Percentiles rank a stretch among this genome's conserved stretches.
These are phyloP conservation scores for Drosophila algonquin DNA, from an alignment of 2,888 invertebrate genomes.

Conservation along the genomic window DNA sequence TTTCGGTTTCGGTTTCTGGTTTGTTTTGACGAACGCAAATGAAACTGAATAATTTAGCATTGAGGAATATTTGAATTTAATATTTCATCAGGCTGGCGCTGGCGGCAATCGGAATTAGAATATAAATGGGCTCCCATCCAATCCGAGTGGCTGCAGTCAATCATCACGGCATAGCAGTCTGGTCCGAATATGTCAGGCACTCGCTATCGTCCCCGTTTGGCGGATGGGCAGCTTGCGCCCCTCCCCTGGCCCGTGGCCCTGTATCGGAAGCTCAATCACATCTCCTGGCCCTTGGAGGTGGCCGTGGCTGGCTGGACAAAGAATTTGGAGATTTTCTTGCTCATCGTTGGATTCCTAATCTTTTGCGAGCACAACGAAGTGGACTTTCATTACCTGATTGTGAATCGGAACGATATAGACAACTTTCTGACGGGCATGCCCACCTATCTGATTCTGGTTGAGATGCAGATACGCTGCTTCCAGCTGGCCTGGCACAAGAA, in stretches of 20 bases:
- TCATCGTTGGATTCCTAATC: conserved; percentile 54
- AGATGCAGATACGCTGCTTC: conserved; percentile 69
- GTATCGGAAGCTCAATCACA: conserved; percentile 61
- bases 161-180: background rate
- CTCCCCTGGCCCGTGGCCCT: conserved; percentile 64
- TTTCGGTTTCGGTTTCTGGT: conserved; percentile 29
- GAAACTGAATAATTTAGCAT: conserved; percentile 38
- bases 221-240: conserved; percentile 54
- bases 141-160: conserved; percentile 18
- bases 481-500: conserved; percentile 61
- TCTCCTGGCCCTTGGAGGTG: conserved; percentile 76
- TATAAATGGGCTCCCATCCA: conserved; percentile 26
- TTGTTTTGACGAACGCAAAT: conserved; percentile 43
- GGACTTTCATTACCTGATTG: conserved; percentile 65
- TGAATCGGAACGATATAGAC: conserved; percentile 63
- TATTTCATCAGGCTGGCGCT: conserved; percentile 35
- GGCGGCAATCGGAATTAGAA: conserved; percentile 47
- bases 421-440: conserved; percentile 72
- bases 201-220: conserved; percentile 67
- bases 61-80: conserved; percentile 36
- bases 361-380: conserved; percentile 66
- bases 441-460: conserved; percentile 66
- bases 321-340: conserved; percentile 47
- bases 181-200: conserved; percentile 42
- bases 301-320: conserved; percentile 28